These are phyloP conservation scores for Vanessa tameamea DNA, from an alignment of 1,140 invertebrate genomes.

Conservation along the genomic window DNA sequence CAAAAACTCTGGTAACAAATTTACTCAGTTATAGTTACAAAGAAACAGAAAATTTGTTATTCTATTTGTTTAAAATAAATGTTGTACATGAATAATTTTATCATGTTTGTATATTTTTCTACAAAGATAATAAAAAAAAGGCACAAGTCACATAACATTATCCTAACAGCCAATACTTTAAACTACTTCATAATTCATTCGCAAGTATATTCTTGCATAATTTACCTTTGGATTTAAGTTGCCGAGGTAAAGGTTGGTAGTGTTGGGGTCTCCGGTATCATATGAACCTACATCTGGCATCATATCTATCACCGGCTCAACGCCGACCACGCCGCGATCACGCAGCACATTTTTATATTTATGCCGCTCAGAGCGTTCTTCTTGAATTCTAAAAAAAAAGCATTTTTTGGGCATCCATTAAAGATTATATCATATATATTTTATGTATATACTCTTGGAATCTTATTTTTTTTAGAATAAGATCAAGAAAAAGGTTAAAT, in stretches of 20 bases:
- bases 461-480: no score
- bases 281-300: slow-evolving; percentile 86
- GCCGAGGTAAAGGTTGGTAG: slow-evolving; percentile 98
- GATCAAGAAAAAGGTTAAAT: no score
- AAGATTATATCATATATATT: no score
- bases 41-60: neutral
- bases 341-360: slow-evolving; percentile 87
- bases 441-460: no score
- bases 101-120: no score
- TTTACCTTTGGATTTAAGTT: slow-evolving; percentile 95
- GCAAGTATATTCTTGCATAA: neutral
- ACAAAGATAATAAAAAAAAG: no score
- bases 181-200: neutral
- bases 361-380: slow-evolving; percentile 97
- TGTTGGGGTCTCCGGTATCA: slow-evolving; percentile 97
- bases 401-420: no score
- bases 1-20: no score
- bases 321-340: slow-evolving; percentile 51
- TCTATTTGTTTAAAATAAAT: no score
- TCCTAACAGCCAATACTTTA: no score
- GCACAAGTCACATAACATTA: no score
- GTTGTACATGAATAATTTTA: no score
- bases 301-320: slow-evolving; percentile 61
- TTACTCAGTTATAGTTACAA: slow-evolving; percentile 1
- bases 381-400: slow-evolving; percentile 89